Percentiles rank a stretch among this genome's conserved stretches.
phyloP scores from a whole-genome alignment of 1,140 invertebrate genomes.

The Drepana arcuata region DNA sequence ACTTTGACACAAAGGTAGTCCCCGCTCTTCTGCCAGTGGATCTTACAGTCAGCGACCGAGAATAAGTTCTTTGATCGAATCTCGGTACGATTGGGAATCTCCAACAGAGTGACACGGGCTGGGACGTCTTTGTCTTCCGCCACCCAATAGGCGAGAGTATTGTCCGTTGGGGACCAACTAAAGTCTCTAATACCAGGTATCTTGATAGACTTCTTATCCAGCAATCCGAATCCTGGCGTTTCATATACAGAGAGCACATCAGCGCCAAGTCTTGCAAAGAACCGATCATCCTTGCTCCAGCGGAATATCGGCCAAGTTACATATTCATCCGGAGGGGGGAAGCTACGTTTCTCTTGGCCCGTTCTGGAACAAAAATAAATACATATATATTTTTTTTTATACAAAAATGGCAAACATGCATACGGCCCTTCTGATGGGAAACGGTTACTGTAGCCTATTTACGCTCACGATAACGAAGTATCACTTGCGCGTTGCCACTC shows the following conservation, averaged over 20 bases:
- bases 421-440: no score
- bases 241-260: conserved; percentile 95
- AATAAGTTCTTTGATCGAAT: conserved; percentile 97
- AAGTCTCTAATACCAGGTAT: conserved; percentile 94
- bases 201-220: conserved; percentile 96
- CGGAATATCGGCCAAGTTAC: conserved; percentile 94
- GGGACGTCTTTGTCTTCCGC: conserved; percentile 96
- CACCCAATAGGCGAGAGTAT: conserved; percentile 98
- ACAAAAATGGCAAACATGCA: no score
- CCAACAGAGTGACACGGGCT: conserved; percentile 86
- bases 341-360: conserved; percentile 93
- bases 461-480: no score
- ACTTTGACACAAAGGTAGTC: conserved; percentile 99
- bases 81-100: conserved; percentile 91
- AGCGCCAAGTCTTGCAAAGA: conserved; percentile 91
- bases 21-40: conserved; percentile 99
- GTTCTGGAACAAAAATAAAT: no score
- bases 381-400: no score
- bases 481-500: no score
- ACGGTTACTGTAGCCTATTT: no score
- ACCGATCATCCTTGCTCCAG: conserved; percentile 98
- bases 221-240: conserved; percentile 92
- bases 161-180: conserved; percentile 98
- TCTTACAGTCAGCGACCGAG: conserved; percentile 97
- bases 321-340: conserved; percentile 86